Conservation (phyloP, 1,140 invertebrate genomes). For the Chlorops oryzae region DNA sequence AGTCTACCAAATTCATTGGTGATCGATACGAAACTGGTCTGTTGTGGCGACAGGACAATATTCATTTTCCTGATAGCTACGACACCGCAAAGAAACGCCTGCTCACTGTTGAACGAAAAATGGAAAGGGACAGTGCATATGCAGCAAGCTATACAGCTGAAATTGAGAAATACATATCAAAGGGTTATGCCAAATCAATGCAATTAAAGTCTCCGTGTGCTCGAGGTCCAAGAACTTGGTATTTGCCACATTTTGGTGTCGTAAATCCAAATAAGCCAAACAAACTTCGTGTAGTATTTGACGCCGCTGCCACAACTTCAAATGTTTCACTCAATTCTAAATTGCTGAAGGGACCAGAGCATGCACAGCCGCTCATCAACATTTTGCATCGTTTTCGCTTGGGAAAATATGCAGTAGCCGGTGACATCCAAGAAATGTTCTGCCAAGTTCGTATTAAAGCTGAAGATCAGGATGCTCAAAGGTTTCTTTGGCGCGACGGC, state of each 20-base stretch:
- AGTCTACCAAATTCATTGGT: not conserved
- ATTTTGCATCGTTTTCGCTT: conserved; percentile 37
- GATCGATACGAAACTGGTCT: conserved; percentile 15
- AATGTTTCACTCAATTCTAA: conserved; percentile 25
- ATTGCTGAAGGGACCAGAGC: conserved; percentile 28
- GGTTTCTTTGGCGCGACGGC: conserved; percentile 32
- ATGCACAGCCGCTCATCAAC: conserved; percentile 24
- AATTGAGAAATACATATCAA: conserved; percentile 17
- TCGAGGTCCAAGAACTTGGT: conserved; percentile 21
- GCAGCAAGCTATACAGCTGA: conserved; percentile 10
- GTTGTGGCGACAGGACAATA: conserved; percentile 15
- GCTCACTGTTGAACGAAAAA: conserved; percentile 8
- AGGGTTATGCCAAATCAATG: conserved; percentile 18
- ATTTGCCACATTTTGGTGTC: conserved; percentile 35
- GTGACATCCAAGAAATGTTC: conserved; percentile 46
- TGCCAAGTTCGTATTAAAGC: conserved; percentile 28
- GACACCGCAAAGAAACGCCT: conserved; percentile 7
- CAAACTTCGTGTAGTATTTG: conserved; percentile 30
- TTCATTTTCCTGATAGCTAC: conserved; percentile 9
- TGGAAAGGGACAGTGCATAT: conserved; percentile 10
- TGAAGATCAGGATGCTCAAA: conserved; percentile 27
- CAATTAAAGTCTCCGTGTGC: not conserved
- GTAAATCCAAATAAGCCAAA: conserved; percentile 24
- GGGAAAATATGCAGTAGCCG: conserved; percentile 22
- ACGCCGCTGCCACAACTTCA: conserved; percentile 22